Conservation (phyloP, 2,888 invertebrate genomes). For the Tipula helvola region DNA sequence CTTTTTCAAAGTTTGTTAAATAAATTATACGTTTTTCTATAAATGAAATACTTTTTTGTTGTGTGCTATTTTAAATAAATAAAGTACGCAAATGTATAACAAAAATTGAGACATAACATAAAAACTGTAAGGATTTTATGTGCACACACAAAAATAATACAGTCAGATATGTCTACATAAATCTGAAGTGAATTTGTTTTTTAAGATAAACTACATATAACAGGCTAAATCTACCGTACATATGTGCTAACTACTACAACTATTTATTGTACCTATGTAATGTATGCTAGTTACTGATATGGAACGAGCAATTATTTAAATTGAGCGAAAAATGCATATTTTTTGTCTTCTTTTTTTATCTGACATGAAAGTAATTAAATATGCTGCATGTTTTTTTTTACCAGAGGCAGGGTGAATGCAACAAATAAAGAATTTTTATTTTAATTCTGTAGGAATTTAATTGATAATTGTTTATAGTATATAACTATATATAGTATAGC, state of each 20-base stretch:
- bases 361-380: too few species aligned
- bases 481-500: not conserved
- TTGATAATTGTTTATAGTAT: too few species aligned
- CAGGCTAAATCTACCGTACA: not conserved
- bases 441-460: not conserved
- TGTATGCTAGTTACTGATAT: not conserved
- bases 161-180: not conserved
- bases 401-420: not conserved
- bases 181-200: not conserved
- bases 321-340: not conserved
- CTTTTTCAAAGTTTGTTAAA: not conserved
- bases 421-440: not conserved
- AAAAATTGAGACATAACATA: too few species aligned
- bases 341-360: not conserved
- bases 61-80: too few species aligned
- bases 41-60: not conserved
- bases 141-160: not conserved
- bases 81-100: too few species aligned
- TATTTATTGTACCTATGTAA: not conserved
- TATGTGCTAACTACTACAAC: not conserved
- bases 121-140: not conserved
- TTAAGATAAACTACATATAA: not conserved
- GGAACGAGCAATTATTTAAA: not conserved
- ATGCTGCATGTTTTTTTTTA: not conserved
- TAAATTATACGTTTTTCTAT: not conserved